These are phyloP conservation scores for Chaetodon auriga DNA, from an alignment of 2,113 vertebrate genomes.

Conservation along the genomic window DNA sequence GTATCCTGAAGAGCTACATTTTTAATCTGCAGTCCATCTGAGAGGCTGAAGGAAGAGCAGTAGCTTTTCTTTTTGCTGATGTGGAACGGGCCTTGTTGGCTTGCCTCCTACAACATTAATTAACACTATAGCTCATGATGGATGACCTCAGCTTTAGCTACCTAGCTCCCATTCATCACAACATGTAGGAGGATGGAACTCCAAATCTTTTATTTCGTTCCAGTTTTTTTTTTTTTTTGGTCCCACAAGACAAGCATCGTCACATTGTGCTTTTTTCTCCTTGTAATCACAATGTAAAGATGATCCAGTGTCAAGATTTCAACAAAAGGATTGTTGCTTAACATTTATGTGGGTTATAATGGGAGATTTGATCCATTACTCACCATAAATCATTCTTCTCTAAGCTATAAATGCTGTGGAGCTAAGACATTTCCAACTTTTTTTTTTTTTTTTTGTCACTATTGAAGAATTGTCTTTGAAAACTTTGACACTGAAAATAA, in stretches of 20 bases:
- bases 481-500: slow-evolving; percentile 37
- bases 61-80: slow-evolving; percentile 79
- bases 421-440: slow-evolving; percentile 6
- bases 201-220: slow-evolving; percentile 64
- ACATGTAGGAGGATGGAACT: slow-evolving; percentile 66
- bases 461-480: slow-evolving; percentile 35
- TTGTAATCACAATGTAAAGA: slow-evolving; percentile 58
- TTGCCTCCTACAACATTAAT: slow-evolving; percentile 85
- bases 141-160: slow-evolving; percentile 79
- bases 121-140: slow-evolving; percentile 82
- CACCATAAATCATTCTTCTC: slow-evolving; percentile 62
- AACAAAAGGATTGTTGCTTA: slow-evolving; percentile 35
- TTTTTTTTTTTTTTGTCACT: neutral
- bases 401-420: slow-evolving; percentile 2
- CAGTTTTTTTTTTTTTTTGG: slow-evolving; percentile 49
- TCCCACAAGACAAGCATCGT: slow-evolving; percentile 40
- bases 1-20: slow-evolving; percentile 24
- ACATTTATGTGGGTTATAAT: slow-evolving; percentile 37
- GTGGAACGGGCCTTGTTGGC: slow-evolving; percentile 75
- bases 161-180: slow-evolving; percentile 82
- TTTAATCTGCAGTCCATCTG: slow-evolving; percentile 40
- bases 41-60: slow-evolving; percentile 37
- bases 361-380: slow-evolving; percentile 61
- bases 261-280: slow-evolving; percentile 10
- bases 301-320: slow-evolving; percentile 49